Conservation (phyloP, 35 echinoderm and acorn worm genomes). For the Patiria miniata region DNA sequence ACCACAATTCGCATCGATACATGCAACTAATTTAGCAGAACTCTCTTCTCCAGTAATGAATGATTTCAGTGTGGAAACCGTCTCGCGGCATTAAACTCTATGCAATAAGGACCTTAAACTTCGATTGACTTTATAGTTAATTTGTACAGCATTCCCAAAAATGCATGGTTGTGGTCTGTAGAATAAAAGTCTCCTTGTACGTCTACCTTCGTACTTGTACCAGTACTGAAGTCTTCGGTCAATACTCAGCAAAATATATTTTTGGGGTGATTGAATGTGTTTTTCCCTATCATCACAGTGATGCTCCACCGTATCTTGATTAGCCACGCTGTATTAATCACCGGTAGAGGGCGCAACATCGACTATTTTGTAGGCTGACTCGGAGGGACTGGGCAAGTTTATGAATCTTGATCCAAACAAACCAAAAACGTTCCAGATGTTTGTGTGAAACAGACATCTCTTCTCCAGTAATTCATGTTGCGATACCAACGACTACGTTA, state of each 20-base stretch:
- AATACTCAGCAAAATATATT: background rate
- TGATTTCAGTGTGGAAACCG: background rate
- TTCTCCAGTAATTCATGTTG: too few species aligned
- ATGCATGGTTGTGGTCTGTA: background rate
- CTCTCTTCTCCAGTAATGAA: conserved; percentile 4
- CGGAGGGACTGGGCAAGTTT: too few species aligned
- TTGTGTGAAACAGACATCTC: too few species aligned
- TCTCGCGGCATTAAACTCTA: background rate
- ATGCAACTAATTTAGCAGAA: background rate
- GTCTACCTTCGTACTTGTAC: background rate
- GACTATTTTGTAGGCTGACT: background rate
- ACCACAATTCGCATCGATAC: conserved; percentile 3
- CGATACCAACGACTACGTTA: too few species aligned
- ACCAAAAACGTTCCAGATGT: too few species aligned
- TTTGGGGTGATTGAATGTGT: conserved; percentile 4
- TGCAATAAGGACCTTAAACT: background rate
- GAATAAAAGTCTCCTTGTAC: conserved; percentile 1
- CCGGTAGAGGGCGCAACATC: background rate
- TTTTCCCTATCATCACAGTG: background rate
- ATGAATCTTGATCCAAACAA: too few species aligned
- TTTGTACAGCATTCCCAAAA: background rate
- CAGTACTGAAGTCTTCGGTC: conserved; percentile 3
- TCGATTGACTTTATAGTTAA: conserved; percentile 5
- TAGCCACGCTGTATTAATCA: background rate
- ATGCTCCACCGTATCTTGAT: background rate